Base-by-base conservation (phyloP, 2,797 vertebrate species). In the Brotula barbata region DNA sequence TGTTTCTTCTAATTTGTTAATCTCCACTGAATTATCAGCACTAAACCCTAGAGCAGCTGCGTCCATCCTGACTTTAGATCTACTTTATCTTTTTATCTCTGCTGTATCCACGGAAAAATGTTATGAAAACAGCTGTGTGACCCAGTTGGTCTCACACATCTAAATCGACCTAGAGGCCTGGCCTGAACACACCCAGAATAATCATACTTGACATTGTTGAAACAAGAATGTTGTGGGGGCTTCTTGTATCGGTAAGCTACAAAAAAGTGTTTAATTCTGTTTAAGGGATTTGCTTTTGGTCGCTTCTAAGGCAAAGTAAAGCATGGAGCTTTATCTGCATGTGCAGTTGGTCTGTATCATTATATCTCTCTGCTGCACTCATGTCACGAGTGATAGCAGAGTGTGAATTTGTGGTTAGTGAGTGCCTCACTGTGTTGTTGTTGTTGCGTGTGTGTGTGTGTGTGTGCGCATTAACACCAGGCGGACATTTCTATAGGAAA, bases 61-160 rank as follows among this genome's bases (percentile, higher is more conserved):
- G 58, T 58, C 40, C 42, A 19, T 67, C 56, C 14, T 44, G 37
- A 25, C 31, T 48, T 75, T 17, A 46, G 31, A 69, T 70, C 50
- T 44, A 16, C 19, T 58, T 21, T 37, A 19, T 72, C 25, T 3
- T 22, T 72, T 22, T 12, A 22, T 48, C 50, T 64, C 57, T 40
- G 6, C 47, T 63, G 52, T 44, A 12, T 73, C 21, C 23, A 2
- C 56, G 36, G 50, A 59, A 55, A 49, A 20, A 39, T 37, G 43
- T 62, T 77, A 46, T 6, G 23, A 67, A 54, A 70, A 66, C 85
- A 88, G 85, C 81, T 84, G 85, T 81, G 73, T 72, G 61, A 68
- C 67, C 48, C 73, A 47, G 72, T 47, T 78, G 75, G 46, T 64
- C 60, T 58, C 14, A 0, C 57, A 53, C 53, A 56, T 61, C 41